Conservation (phyloP, 2,797 vertebrate species). For the Silurus lanzhouensis region DNA sequence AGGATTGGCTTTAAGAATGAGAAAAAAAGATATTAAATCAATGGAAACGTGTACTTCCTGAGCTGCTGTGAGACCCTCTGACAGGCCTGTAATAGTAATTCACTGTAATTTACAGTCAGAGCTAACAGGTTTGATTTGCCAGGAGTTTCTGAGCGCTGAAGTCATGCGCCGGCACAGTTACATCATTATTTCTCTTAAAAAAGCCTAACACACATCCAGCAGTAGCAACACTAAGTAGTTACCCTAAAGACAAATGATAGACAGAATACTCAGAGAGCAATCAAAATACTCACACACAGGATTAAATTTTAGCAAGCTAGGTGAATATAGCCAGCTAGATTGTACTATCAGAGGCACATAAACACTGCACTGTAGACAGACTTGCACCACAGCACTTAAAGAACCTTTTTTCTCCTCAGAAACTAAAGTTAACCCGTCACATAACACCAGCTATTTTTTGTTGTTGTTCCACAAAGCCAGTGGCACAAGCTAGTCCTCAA, state of each 20-base stretch:
- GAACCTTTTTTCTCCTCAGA: background rate
- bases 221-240: background rate
- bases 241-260: background rate
- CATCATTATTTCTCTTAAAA: background rate
- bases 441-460: too few relatives aligned
- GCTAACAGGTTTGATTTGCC: slow-evolving; percentile 4
- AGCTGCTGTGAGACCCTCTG: background rate
- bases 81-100: background rate
- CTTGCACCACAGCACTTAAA: background rate
- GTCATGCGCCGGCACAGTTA: background rate
- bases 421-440: background rate
- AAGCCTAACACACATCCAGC: background rate
- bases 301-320: background rate
- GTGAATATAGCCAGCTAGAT: background rate
- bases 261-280: background rate
- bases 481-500: background rate
- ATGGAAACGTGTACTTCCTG: background rate
- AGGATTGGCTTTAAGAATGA: background rate
- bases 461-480: background rate
- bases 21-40: background rate
- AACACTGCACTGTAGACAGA: background rate
- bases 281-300: too few relatives aligned
- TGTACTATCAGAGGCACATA: background rate
- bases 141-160: background rate
- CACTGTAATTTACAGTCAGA: background rate